Base-by-base conservation (phyloP, 2,888 invertebrate species). In the Hypsopygia costalis region DNA sequence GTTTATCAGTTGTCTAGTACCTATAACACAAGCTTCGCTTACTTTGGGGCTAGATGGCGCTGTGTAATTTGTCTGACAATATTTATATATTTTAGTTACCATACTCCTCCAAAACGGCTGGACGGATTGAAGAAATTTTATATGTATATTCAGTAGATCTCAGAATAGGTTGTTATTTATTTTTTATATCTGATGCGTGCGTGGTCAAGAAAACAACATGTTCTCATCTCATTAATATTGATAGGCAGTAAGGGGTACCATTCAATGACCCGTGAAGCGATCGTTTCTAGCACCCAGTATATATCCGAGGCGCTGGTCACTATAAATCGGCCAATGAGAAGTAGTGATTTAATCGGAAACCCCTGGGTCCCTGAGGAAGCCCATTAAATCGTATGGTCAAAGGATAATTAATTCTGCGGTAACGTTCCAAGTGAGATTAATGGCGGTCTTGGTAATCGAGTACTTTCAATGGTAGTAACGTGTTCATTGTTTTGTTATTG, bases 351-450 rank as follows among this genome's bases (percentile, higher is more conserved):
- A 87, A 88, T 88, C 86, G 85, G 82, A 73, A 81, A 79, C 82
- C 87, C 80, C 79, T 70, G 74, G 68, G 80, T 79, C 77, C 80
- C 85, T 69, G 68, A 81, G 86, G 87, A 86, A 81, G 81, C 81
- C 83, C 86, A 87, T 87, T 88, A 86, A 83, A 86, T 79, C 83
- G 83, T 86, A 86, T 87, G 87, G 87, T 87, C 87, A 86, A 72
- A 70, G 86, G 85, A 85, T 88, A 88, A 88, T 88, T 87, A 88
- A 88, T 88, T 88, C 85, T 64, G 81, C 67, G 83, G 86, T 76
- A 73, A 71, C 75, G 72, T 76, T 66, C 66, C 86, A 77, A 83
- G 79, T 78, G 83, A 87, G 87, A 88, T 87, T 85, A 86, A 88
- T 88, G 76, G 70, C 63, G 70, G 79, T 62, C 56, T 52, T 53